Evolutionary conservation across 2,113 vertebrate species (phyloP).

Genomic region (Melanostigma gelatinosum): DNA sequence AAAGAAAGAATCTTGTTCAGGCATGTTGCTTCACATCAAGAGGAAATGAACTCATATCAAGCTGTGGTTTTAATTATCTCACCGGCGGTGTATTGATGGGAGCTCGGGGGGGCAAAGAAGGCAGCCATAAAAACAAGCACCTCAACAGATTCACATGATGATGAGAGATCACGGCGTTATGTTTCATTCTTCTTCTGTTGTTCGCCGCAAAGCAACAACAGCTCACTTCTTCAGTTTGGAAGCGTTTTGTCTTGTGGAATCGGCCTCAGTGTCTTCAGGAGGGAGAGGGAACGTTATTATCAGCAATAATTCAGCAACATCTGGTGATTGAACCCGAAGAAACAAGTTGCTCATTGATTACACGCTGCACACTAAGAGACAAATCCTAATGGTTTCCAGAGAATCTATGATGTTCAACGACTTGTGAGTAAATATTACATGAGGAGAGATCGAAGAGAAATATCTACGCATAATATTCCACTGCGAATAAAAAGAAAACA

Average conservation of each 20-base stretch:
- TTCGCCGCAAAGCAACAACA: background rate
- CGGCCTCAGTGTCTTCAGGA: too few species aligned
- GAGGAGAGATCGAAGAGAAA: background rate
- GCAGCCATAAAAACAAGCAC: background rate
- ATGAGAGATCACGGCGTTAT: background rate
- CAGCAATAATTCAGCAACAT: background rate
- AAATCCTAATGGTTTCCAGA: background rate
- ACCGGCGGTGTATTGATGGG: background rate
- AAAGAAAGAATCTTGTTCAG: background rate
- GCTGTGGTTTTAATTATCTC: background rate
- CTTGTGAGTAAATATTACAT: constrained; percentile 5
- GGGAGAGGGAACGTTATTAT: background rate
- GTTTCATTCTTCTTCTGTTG: background rate
- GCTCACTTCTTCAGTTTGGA: background rate
- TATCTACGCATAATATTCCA: background rate
- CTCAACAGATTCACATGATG: background rate
- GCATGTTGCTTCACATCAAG: background rate
- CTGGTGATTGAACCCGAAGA: background rate
- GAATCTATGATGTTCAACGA: background rate
- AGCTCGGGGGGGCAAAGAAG: constrained; percentile 5
- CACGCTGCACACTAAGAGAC: rapidly evolving
- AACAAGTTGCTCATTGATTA: background rate
- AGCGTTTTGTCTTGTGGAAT: background rate
- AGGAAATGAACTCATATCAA: background rate
- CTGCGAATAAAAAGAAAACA: background rate